phyloP scores from a whole-genome alignment of 2,797 vertebrate genomes.

The Phalanger gymnotis region DNA sequence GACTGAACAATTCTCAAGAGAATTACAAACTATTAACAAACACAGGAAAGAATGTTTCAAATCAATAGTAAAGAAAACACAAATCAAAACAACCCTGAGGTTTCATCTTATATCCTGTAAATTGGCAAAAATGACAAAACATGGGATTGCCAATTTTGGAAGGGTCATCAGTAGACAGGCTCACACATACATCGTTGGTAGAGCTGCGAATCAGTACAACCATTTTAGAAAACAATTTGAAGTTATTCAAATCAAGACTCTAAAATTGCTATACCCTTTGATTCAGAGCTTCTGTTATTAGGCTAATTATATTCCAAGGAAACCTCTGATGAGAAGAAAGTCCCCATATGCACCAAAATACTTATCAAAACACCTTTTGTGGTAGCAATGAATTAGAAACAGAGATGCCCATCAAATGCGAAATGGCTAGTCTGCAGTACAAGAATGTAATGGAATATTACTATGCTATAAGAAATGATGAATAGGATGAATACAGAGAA shows the following conservation, averaged over 20 bases:
- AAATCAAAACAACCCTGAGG: no score
- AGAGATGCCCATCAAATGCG: background rate
- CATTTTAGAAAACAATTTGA: background rate
- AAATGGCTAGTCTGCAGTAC: background rate
- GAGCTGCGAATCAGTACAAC: no score
- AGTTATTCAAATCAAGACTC: background rate
- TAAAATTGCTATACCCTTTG: background rate
- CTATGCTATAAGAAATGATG: no score
- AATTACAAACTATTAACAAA: no score
- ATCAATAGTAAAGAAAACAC: no score
- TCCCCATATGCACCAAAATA: background rate
- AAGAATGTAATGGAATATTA: background rate
- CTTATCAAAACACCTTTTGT: background rate
- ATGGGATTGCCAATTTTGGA: no score
- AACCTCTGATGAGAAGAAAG: background rate
- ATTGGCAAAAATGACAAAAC: no score
- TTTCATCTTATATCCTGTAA: no score
- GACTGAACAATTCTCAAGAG: background rate
- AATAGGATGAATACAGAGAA: background rate
- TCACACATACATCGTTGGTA: no score
- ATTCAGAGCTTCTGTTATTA: background rate
- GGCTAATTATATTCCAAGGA: background rate
- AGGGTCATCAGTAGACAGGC: no score
- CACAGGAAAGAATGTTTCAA: no score
- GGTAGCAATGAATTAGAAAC: background rate